Base-by-base conservation (phyloP, 1,140 invertebrate species). In the Fragariocoptes setiger region DNA sequence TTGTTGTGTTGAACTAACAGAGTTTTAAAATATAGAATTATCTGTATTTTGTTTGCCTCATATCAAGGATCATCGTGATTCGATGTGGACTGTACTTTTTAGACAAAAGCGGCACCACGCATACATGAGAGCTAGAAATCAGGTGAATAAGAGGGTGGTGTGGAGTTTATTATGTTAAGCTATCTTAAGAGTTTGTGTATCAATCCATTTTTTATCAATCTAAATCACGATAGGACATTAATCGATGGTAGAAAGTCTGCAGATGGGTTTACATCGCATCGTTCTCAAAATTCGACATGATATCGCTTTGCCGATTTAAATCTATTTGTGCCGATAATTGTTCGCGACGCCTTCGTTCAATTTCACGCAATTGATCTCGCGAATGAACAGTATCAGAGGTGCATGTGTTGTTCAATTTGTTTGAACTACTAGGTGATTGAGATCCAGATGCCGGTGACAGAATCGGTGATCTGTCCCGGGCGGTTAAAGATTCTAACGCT, bases 281-380 rank as follows among this genome's bases (percentile, higher is more conserved):
- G 25, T 86, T 78, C 64, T 92, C 85, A 61, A 92, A 92, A 43
- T 76, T 79, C 53, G 82, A 79, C 79, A 92, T 86, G 54, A 90
- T 66, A 65, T 90, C 82, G 64, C 82, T 88, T 62, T 90, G 85
- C 67, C 79, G 72, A 61, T 88, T 92, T 80, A 92, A 86, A 58
- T 92, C 83, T 53, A 92, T 90, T n/a, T 86, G 78, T 74, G 82
- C 72, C 82, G 88, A 68, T 40, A 71, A 70, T 51, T 79, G 82
- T 67, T 86, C 82, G 48, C 82, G 64, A 47, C 77, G 65, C 46
- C 80, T 65, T 40, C 80, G 62, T 57, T 88, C 82, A 60, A 86
- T 79, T 56, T 86, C 80, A 64, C 90, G 83, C 60, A 92, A 92
- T 43, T 76, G 79, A 53, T 82, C 80, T 79, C 90, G 42, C 71